A percentile compares a stretch with the other conserved stretches of the same genome.
Conservation (phyloP, 2,113 vertebrate genomes). For the Cricetomys ansorgei region DNA sequence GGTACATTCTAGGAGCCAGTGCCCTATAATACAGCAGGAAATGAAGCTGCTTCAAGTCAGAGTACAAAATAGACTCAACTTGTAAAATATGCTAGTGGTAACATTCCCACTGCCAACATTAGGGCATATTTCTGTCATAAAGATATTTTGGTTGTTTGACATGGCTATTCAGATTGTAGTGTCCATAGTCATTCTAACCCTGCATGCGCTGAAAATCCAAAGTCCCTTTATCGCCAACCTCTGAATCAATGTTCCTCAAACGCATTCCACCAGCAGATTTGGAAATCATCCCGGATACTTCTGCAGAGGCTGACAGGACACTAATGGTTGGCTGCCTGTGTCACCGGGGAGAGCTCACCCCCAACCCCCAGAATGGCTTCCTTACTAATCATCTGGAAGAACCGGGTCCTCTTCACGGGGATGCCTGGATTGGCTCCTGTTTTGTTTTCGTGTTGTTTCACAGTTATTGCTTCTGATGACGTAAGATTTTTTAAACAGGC, state of each 20-base stretch:
- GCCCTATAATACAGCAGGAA: conserved; percentile 50
- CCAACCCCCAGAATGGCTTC: neutral
- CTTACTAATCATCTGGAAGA: neutral
- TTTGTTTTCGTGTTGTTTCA: neutral
- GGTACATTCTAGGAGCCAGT: conserved; percentile 32
- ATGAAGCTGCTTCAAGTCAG: conserved; percentile 57
- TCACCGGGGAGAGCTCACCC: neutral
- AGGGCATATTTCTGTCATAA: conserved; percentile 11
- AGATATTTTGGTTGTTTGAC: conserved; percentile 54
- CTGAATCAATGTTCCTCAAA: conserved; percentile 21
- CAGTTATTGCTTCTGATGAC: neutral
- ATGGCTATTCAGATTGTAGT: neutral
- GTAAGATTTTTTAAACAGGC: neutral
- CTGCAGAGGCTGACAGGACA: neutral
- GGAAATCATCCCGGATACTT: neutral
- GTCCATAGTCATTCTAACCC: neutral
- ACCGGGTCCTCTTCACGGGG: neutral
- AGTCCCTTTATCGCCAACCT: neutral
- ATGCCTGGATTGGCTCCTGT: neutral
- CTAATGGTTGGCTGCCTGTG: neutral
- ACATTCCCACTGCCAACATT: conserved; percentile 47
- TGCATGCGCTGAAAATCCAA: neutral
- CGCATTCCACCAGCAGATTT: neutral
- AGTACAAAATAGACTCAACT: conserved; percentile 65
- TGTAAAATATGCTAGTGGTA: conserved; percentile 62